Evolutionary conservation across 2,797 vertebrate genomes (phyloP), one percentile per base, ranked within the genome.

Genomic region (Champsocephalus esox): DNA sequence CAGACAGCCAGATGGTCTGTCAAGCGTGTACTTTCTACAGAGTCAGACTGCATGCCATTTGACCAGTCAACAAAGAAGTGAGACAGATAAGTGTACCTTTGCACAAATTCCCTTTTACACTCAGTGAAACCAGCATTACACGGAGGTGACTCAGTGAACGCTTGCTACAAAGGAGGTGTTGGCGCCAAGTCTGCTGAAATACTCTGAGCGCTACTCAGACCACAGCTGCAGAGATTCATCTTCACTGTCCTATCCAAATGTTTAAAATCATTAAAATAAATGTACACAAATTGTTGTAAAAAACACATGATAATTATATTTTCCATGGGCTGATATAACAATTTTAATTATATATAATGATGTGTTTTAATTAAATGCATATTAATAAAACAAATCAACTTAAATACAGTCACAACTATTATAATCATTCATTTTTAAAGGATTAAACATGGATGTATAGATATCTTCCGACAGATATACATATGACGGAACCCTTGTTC

Each of bases 11-110:
- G 59, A 72, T 49, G 24, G 48, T 63, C 61, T 67, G 63, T 80
- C 69, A 76, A 41, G 71, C 41, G 12, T 38, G 44, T 51, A 21
- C 34, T 62, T 71, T 72, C 65, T 55, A 17, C 11, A 13, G 38
- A 80, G 79, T 66, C 77, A 68, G 71, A 46, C 54, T 73, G 64
- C 70, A 69, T 28, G 66, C 75, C 12, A 9, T 45, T 38, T 28
- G 78, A 83, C 17, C 41, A 56, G 48, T 17, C 19, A 28, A 83
- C 85, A 85, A 82, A 81, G 69, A 58, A 14, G 55, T 7, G 28
- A 86, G 76, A 88, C 81, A 79, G 80, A 83, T 73, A 34, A 75
- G 11, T 78, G 66, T 46, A 56, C 16, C 58, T 80, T 50, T 7
- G 54, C 52, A 64, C 78, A 76, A 66, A 74, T 56, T 76, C 60